These are phyloP conservation scores for Porphyrio hochstetteri DNA, from an alignment of 2,113 vertebrate species.

Conservation along the genomic window DNA sequence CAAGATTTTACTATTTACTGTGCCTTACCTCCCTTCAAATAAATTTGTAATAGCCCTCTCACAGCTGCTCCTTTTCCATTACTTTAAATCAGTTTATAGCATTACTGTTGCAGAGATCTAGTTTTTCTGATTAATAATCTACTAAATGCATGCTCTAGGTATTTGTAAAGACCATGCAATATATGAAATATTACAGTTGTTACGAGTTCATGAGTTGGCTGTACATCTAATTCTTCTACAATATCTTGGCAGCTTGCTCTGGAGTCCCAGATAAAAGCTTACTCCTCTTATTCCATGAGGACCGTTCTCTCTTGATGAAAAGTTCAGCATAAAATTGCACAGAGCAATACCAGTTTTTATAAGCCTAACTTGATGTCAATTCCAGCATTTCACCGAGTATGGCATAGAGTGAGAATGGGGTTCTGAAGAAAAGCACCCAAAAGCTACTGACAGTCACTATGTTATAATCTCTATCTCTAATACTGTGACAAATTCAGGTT, in stretches of 20 bases:
- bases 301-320: background rate
- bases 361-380: background rate
- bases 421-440: background rate
- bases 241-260: background rate
- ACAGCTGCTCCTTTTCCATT: background rate
- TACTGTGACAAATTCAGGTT: background rate
- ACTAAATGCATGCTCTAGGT: background rate
- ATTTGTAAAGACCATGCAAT: background rate
- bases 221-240: conserved; percentile 4
- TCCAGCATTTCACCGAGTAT: background rate
- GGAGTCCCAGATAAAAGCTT: background rate
- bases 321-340: background rate
- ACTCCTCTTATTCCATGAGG: background rate
- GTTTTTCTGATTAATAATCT: conserved; percentile 11
- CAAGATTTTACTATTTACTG: background rate
- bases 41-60: background rate
- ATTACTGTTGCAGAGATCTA: background rate
- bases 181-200: background rate
- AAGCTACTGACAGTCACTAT: background rate
- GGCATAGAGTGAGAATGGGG: background rate
- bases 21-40: background rate
- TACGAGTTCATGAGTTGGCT: background rate
- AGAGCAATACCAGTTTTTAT: background rate
- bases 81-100: background rate
- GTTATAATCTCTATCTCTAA: background rate